Conservation (phyloP, 2,113 vertebrate species). For the Thalassarche chlororhynchos region DNA sequence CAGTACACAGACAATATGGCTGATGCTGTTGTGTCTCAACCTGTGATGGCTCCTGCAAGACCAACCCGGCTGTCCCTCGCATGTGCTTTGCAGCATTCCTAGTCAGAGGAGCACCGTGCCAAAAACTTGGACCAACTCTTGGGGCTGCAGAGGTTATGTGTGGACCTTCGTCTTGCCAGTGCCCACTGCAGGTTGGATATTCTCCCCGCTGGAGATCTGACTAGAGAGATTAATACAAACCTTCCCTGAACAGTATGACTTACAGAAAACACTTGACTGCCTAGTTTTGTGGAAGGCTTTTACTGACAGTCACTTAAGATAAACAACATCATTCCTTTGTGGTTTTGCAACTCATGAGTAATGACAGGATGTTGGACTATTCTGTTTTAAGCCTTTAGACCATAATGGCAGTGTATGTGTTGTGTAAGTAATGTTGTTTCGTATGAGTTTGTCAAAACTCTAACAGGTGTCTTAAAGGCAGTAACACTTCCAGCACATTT, state of each 20-base stretch:
- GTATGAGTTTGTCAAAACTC: not conserved
- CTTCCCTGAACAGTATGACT: accelerated
- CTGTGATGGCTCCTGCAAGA: not conserved
- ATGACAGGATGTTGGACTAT: not conserved
- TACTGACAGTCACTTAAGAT: not conserved
- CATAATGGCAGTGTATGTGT: not conserved
- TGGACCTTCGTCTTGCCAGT: not conserved
- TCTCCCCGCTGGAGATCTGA: not conserved
- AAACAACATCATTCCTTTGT: not conserved
- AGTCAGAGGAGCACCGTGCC: accelerated
- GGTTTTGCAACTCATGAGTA: slow-evolving; percentile 6
- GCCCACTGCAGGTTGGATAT: not conserved
- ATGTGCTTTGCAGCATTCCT: not conserved
- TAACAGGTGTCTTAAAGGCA: not conserved
- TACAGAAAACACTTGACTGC: not conserved
- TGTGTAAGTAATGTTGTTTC: not conserved
- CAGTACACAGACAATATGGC: not conserved
- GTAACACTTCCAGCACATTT: not conserved
- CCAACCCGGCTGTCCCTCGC: accelerated
- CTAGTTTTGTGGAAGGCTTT: not conserved
- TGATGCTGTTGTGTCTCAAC: not conserved
- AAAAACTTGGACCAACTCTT: not conserved
- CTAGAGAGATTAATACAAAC: not conserved
- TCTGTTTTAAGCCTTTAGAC: not conserved
- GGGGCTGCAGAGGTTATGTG: not conserved